A percentile compares a stretch with the other conserved stretches of the same genome.
These are phyloP conservation scores for Dioctria rufipes DNA, from an alignment of 2,888 invertebrate species.

Conservation along the genomic window DNA sequence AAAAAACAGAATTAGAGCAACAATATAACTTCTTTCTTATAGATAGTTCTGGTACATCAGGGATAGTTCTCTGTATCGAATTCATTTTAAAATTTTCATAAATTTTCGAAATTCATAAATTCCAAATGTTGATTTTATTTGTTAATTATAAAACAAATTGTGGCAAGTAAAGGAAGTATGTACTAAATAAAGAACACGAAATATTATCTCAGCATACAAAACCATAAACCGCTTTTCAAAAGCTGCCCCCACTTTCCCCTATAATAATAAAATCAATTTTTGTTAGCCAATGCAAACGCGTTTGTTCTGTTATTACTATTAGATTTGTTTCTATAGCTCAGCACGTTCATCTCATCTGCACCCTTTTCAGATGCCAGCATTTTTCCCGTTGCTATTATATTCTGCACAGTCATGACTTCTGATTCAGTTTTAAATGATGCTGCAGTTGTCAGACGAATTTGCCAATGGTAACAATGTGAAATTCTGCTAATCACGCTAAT, in stretches of 20 bases:
- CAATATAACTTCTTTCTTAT: too few species aligned
- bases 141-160: too few species aligned
- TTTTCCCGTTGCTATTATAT: slow-evolving; percentile 41
- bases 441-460: slow-evolving; percentile 27
- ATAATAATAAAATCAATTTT: not conserved
- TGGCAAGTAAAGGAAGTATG: too few species aligned
- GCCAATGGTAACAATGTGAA: slow-evolving; percentile 22
- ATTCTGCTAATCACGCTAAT: slow-evolving; percentile 50
- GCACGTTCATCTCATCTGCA: slow-evolving; percentile 31
- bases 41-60: too few species aligned
- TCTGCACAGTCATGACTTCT: slow-evolving; percentile 36
- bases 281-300: slow-evolving; percentile 1
- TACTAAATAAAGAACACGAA: too few species aligned
- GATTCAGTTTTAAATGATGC: slow-evolving; percentile 44
- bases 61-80: too few species aligned
- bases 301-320: not conserved
- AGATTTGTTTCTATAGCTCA: slow-evolving; percentile 14
- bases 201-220: too few species aligned
- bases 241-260: not conserved
- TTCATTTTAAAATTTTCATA: too few species aligned
- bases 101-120: too few species aligned
- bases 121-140: too few species aligned
- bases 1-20: too few species aligned
- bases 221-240: slow-evolving; percentile 38
- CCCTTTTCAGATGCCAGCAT: slow-evolving; percentile 26